phyloP scores from a whole-genome alignment of 2,888 invertebrate genomes.

The Marasmarcha lunaedactyla region DNA sequence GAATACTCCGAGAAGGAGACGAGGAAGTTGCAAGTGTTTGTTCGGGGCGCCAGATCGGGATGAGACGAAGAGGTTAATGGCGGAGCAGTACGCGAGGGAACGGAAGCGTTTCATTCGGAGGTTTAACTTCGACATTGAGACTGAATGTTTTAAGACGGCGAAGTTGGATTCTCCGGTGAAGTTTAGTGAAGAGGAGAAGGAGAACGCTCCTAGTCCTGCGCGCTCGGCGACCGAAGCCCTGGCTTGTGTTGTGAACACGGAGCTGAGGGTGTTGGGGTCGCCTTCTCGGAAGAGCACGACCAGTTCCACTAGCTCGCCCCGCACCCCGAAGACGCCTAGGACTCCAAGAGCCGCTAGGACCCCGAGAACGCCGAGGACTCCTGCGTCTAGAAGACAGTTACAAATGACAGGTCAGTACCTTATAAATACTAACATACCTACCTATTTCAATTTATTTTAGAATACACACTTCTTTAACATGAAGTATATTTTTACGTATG shows the following conservation, averaged over 20 bases:
- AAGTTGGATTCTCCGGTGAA: constrained; percentile 58
- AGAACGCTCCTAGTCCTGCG: constrained; percentile 39
- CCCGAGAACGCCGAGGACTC: constrained; percentile 55
- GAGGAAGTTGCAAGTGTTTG: constrained; percentile 68
- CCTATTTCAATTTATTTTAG: background rate
- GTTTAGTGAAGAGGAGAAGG: constrained; percentile 51
- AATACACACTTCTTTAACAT: too few relatives aligned
- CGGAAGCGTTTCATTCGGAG: constrained; percentile 68
- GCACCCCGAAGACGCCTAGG: constrained; percentile 42
- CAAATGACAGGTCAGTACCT: constrained; percentile 61
- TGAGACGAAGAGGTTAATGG: constrained; percentile 69
- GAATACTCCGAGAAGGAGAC: constrained; percentile 43
- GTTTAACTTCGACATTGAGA: constrained; percentile 72
- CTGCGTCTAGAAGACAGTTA: constrained; percentile 61
- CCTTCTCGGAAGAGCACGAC: constrained; percentile 41
- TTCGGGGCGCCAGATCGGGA: constrained; percentile 72
- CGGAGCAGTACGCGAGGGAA: constrained; percentile 70
- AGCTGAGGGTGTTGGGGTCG: constrained; percentile 46
- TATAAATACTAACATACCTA: too few relatives aligned
- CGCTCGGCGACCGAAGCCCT: constrained; percentile 47
- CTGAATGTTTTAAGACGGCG: constrained; percentile 47
- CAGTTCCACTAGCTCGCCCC: constrained; percentile 36
- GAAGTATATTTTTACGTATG: too few relatives aligned
- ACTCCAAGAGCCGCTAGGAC: constrained; percentile 50
- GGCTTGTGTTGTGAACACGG: constrained; percentile 53